These are phyloP conservation scores for Arothron firmamentum DNA, from an alignment of 2,113 vertebrate species.

Conservation along the genomic window DNA sequence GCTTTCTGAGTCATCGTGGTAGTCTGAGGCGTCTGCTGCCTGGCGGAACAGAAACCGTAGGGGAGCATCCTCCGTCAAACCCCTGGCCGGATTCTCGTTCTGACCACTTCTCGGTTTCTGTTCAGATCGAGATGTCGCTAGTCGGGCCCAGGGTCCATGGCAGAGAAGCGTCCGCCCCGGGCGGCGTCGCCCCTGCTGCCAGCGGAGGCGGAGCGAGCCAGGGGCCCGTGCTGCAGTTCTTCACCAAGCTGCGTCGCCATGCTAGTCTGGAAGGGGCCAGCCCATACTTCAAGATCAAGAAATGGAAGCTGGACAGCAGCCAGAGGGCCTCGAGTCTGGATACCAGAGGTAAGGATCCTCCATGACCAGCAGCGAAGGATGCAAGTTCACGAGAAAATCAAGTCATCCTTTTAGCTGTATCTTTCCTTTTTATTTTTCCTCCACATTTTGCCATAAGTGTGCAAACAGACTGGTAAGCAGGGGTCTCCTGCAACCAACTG, in stretches of 20 bases:
- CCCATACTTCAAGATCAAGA: constrained; percentile 95
- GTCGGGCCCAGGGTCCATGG: constrained; percentile 44
- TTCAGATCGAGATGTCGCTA: constrained; percentile 71
- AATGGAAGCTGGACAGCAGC: constrained; percentile 92
- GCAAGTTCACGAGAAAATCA: neutral
- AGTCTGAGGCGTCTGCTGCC: no score
- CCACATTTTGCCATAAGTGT: constrained; percentile 2
- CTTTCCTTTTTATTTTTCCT: neutral
- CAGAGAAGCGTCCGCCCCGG: constrained; percentile 53
- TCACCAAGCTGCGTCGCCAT: constrained; percentile 88
- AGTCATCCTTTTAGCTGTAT: neutral
- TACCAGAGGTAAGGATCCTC: constrained; percentile 82
- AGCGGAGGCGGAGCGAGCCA: constrained; percentile 47
- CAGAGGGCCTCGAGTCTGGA: constrained; percentile 94
- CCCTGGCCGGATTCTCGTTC: constrained; percentile 16
- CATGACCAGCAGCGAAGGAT: neutral
- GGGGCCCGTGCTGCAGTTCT: constrained; percentile 85
- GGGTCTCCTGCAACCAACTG: constrained; percentile 52
- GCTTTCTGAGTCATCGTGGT: no score
- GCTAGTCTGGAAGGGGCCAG: constrained; percentile 92
- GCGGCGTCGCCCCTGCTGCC: constrained; percentile 8
- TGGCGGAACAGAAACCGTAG: no score
- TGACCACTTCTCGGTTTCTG: constrained; percentile 6
- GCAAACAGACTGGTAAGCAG: constrained; percentile 38
- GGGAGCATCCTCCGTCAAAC: neutral